These are phyloP conservation scores for Elaphurus davidianus DNA, from an alignment of 2,113 vertebrate species.

Conservation along the genomic window DNA sequence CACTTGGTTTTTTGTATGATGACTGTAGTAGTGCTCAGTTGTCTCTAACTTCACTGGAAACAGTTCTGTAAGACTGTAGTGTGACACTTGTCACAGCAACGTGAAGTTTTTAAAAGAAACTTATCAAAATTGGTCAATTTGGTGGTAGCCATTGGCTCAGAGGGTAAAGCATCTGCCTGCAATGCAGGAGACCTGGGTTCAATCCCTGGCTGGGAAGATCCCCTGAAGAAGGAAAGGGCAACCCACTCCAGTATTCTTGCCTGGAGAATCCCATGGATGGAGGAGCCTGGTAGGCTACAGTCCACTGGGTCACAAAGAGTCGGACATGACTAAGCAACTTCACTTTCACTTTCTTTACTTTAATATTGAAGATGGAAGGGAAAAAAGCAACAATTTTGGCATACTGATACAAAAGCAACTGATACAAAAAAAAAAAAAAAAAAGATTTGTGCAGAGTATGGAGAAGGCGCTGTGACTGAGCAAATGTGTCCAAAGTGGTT, in stretches of 20 bases:
- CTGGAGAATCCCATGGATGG: not conserved
- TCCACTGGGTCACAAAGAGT: not conserved
- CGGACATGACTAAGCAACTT: not conserved
- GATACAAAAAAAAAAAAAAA: not conserved
- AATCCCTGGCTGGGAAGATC: not conserved
- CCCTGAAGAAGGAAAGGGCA: not conserved
- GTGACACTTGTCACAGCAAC: not conserved
- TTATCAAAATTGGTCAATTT: not conserved
- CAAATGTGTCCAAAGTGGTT: fast-evolving
- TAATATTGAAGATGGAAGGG: not conserved
- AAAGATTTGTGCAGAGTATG: not conserved
- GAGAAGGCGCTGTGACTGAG: not conserved
- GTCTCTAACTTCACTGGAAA: not conserved
- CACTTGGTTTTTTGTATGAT: not conserved
- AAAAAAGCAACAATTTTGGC: not conserved
- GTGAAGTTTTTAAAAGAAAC: not conserved
- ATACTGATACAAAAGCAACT: not conserved
- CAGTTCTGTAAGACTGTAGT: not conserved
- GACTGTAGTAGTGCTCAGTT: not conserved
- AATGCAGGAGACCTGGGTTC: not conserved
- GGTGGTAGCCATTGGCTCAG: not conserved
- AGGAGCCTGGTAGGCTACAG: not conserved
- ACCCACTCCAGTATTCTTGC: not conserved
- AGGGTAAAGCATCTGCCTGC: not conserved
- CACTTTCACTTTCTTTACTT: not conserved